Evolutionary conservation across 2,797 vertebrate genomes (phyloP).

Genomic region (Meriones psammophilus): DNA sequence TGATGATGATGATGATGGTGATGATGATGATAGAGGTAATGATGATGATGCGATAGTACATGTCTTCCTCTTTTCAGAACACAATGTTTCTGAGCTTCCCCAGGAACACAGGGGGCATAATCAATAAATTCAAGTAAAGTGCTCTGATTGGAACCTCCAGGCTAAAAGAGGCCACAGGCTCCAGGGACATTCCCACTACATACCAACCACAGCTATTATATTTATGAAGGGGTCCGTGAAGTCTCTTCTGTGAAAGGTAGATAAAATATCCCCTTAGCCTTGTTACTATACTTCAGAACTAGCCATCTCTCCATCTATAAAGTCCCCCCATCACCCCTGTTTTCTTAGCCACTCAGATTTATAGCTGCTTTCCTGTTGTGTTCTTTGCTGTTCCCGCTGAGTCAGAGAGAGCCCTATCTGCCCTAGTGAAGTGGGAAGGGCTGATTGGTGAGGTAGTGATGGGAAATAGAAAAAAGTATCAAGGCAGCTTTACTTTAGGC

Average conservation of each 20-base stretch:
- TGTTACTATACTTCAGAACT: conserved; percentile 47
- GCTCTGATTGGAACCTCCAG: background rate
- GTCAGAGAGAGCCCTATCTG: background rate
- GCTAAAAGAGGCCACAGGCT: conserved; percentile 34
- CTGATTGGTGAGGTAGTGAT: background rate
- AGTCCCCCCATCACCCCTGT: background rate
- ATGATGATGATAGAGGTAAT: rapidly evolving
- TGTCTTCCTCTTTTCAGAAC: conserved; percentile 31
- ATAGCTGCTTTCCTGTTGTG: background rate
- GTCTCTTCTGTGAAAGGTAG: conserved; percentile 58
- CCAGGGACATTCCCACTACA: conserved; percentile 2
- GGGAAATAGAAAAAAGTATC: too few relatives aligned
- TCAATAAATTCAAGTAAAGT: conserved; percentile 37
- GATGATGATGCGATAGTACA: background rate
- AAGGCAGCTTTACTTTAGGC: background rate
- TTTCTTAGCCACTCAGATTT: conserved; percentile 43
- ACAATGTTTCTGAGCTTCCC: background rate
- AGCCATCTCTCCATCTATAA: conserved; percentile 42
- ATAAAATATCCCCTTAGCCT: conserved; percentile 58
- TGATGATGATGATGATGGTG: rapidly evolving
- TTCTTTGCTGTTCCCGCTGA: background rate
- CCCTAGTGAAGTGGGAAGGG: background rate
- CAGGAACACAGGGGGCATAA: background rate
- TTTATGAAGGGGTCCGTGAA: background rate
- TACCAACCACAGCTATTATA: background rate